Percentiles rank a stretch among this genome's conserved stretches.
These are phyloP conservation scores for Ochropleura leucogaster DNA, from an alignment of 2,888 invertebrate genomes.

Conservation along the genomic window DNA sequence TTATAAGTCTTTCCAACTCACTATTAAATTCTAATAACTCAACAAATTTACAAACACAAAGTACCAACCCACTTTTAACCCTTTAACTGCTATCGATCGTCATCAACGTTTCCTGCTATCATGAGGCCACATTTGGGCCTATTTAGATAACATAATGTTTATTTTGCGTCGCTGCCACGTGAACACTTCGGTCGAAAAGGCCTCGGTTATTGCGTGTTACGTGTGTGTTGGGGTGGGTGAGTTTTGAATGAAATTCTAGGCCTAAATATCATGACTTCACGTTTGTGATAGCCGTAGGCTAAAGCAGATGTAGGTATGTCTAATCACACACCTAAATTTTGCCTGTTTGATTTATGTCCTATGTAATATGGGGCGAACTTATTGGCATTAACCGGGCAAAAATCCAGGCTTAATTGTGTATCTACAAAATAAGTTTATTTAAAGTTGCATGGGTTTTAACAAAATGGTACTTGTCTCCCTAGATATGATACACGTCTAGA, in stretches of 20 bases:
- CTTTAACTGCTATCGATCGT: constrained; percentile 32
- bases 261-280: too few species aligned
- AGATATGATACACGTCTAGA: neutral
- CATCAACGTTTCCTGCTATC: constrained; percentile 53
- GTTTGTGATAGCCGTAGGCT: too few species aligned
- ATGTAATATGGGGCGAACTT: too few species aligned
- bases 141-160: constrained; percentile 74
- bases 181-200: constrained; percentile 31
- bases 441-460: constrained; percentile 2
- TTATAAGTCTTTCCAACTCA: neutral
- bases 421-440: neutral
- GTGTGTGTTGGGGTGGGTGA: neutral
- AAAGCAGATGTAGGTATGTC: too few species aligned
- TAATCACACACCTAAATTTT: too few species aligned
- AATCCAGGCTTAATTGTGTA: neutral
- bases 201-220: constrained; percentile 10
- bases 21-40: neutral
- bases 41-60: constrained; percentile 9
- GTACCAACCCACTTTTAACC: constrained; percentile 24
- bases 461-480: neutral
- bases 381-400: too few species aligned
- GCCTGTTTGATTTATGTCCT: too few species aligned
- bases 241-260: neutral
- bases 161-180: constrained; percentile 61
- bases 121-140: constrained; percentile 64